Base-by-base conservation (phyloP, 2,888 invertebrate species). In the Hofmannophila pseudospretella region DNA sequence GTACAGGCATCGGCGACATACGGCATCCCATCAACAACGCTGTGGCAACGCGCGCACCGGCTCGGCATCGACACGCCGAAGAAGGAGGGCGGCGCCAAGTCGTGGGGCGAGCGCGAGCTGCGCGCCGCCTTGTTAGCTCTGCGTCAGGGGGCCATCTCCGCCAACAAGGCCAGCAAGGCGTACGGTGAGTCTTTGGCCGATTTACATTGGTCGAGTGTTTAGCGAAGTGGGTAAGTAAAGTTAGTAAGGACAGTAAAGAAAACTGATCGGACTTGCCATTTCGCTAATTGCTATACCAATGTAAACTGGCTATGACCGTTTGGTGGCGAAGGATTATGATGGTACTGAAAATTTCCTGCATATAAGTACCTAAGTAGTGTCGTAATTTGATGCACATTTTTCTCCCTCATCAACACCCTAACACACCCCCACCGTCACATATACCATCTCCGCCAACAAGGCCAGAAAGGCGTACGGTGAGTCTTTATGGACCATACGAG, bases 41-140 rank as follows among this genome's bases (percentile, higher is more conserved):
- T 96, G 23, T 96, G 96, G 96, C 96, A 96, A 79, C 89, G 96
- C 51, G 96, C 96, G 20, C 96, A 96, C 78, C 89, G 95, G 37
- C 84, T 95, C 63, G 96, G 96, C 51, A 96, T 96, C 70, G 95
- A 95, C 78, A 96, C 96, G 44, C 96, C 96, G 41, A 96, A 96
- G 87, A 95, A 95, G 79, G 96, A 96, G 67, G 95, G 94, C 27
- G 92, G 92, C 7, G 91, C 94, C 35, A 95, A 95, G 78, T 93
- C 94, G 4, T 96, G 96, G 96, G 94, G 93, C 51, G 95, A 95
- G 73, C 93, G 93, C 47, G 94, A 94, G 58, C 81, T 96, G 42
- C 92, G 94, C 51, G 93, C 90, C 39, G 96, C 96, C 0, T 84
- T 96, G 48, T 94, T 94, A 57, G 96, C 96, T 5, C 73, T 96